Evolutionary conservation across 2,797 vertebrate genomes (phyloP), one percentile per base, ranked within the genome.

Genomic region (Jordanella pulchra): DNA sequence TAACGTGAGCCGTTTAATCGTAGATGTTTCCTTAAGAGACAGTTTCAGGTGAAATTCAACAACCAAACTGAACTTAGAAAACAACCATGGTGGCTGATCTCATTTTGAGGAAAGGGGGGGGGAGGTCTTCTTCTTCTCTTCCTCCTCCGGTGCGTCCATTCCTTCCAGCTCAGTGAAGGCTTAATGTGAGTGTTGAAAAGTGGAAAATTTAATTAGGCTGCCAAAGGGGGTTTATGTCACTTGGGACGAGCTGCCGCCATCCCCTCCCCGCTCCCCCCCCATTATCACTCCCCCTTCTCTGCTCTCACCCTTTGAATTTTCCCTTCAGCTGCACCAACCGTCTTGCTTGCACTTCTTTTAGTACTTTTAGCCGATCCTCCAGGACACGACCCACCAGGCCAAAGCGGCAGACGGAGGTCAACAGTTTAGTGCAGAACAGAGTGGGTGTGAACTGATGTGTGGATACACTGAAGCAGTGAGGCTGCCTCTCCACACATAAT

Each of bases 121-220:
- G 32, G 32, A 6, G 32, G 32, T 35, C 2, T 35, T 54, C 25
- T 65, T 65, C n/a, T 39, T 64, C 32, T 35, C 65, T 35, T 67
- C 66, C 89, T 93, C 87, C 89, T 91, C 86, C 77, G 76, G 77
- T 90, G 84, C 77, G 86, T 91, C 85, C 86, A 75, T 93, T 93
- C 79, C 91, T 94, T 93, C 87, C 73, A 77, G 92, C 90, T 94
- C 85, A 55, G 88, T 91, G 90, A 83, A 92, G 80, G 80, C 91
- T 84, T 94, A 93, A 94, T 93, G 92, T 83, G 91, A 92, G 93
- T 94, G 93, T 94, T 92, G 91, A 94, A 94, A 93, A 91, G 90
- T 94, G 94, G 93, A 95, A 95, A 94, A 95, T 95, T 87, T 93
- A 95, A 95, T 95, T 95, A 95, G 90, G 92, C 91, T 92, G 94